Base-by-base conservation (phyloP, 2,888 invertebrate genomes). In the Alviniconcha strummeri region DNA sequence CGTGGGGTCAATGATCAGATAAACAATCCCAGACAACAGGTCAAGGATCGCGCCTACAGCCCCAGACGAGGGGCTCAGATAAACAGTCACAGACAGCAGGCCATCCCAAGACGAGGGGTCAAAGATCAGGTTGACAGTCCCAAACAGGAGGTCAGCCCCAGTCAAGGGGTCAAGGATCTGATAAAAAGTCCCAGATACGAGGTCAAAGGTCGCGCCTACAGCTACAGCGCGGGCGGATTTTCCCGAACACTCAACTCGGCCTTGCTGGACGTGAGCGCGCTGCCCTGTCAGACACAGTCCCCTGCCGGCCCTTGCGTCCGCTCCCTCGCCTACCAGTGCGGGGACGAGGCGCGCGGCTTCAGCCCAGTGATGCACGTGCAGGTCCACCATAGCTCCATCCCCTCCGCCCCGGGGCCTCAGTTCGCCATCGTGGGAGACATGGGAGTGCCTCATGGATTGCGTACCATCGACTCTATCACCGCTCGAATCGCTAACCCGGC, bases 381-480 rank as follows among this genome's bases (percentile, higher is more conserved):
- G 19, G 6, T 80, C 19, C 84, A 84, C 36, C 9, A 36, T 36
- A n/a, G 56, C 60, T n/a, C 17, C 8, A 54, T 72, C 57, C 67
- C 82, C 17, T n/a, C 60, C 5, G 19, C 79, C 17, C 17, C 67
- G 11, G 69, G 72, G 1, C 64, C 79, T 19, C 74, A 83, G 76
- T 84, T 87, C 55, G 87, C 83, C 13, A 75, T 86, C 2, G 80
- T 87, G 15, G 87, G 83, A 36, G 87, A 87, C 76, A 72, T 85
- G 52, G 85, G 85, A 17, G 79, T 84, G 11, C 84, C 81, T 2
- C 69, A 83, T 8, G 81, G 85, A 8, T 80, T 72, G 15, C 72
- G 84, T 19, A 87, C 87, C 13, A 86, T 86, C n/a, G 80, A 76
- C 17, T 82, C 84, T 0, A 85, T 87, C 8, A 64, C 83, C 19